These are phyloP conservation scores for Montipora sp. DNA, from an alignment of 64 coral and sea anemone genomes.

Conservation along the genomic window DNA sequence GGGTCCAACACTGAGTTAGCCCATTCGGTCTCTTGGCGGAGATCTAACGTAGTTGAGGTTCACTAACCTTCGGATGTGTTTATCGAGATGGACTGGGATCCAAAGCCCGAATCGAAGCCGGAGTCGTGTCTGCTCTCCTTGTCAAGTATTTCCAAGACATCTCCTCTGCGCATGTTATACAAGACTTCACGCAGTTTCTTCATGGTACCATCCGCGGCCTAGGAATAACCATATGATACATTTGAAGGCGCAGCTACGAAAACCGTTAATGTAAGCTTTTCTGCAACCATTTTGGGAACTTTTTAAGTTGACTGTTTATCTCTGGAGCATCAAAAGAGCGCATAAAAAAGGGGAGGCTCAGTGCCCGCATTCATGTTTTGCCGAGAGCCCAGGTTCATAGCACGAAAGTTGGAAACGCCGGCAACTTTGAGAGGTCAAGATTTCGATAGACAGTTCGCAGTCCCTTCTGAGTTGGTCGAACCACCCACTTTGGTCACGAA, in stretches of 20 bases:
- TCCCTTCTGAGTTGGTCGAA: no score
- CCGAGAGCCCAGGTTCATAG: no score
- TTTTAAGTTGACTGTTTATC: background rate
- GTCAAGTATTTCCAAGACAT: slow-evolving; percentile 62
- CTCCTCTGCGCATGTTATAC: slow-evolving; percentile 61
- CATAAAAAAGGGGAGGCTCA: no score
- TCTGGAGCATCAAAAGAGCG: no score
- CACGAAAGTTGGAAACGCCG: no score
- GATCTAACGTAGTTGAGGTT: background rate
- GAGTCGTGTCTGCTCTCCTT: slow-evolving; percentile 21
- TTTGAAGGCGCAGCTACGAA: background rate
- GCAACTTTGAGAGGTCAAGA: no score
- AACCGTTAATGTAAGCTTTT: background rate
- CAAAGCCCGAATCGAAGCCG: slow-evolving; percentile 72
- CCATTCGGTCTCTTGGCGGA: background rate
- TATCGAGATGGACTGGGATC: slow-evolving; percentile 66
- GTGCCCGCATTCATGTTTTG: no score
- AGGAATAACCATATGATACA: background rate
- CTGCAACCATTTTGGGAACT: background rate
- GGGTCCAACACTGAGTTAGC: no score
- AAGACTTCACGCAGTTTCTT: slow-evolving; percentile 36
- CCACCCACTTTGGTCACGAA: no score
- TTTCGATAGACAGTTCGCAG: no score
- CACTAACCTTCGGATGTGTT: slow-evolving; percentile 50
- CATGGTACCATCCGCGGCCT: slow-evolving; percentile 71